Evolutionary conservation across 1,140 invertebrate genomes (phyloP), one percentile per base, ranked within the genome.

Genomic region (Pomacea maculata): DNA sequence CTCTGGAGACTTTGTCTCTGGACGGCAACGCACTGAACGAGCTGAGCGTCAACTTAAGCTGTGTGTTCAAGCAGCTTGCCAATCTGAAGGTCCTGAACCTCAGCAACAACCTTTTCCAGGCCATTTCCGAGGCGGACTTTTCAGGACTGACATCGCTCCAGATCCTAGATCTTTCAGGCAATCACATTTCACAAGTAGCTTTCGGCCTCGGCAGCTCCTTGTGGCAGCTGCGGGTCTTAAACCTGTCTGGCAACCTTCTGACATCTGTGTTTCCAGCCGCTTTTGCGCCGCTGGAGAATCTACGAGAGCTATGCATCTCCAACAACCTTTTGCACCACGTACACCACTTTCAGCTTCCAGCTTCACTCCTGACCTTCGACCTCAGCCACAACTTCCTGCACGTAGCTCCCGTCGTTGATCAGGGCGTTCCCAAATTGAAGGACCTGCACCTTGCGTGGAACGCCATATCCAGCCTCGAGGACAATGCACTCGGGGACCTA

Each of bases 241-340:
- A 78, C 67, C 52, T 78, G 17, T 78, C 77, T 45, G 6, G 17
- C 77, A 78, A 78, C 77, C 8, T 67, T 34, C 45, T 78, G 65
- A 78, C 77, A 12, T 70, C 64, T 1, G 19, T 78, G 21, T 19
- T 21, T 12, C 14, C 65, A 11, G n/a, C 29, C 17, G 64, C 57
- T 8, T 17, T 71, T 34, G 29, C 68, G 11, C 77, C 34, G 7
- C 54, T 78, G n/a, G 17, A 14, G 5, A 54, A 65, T 17, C 67
- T 78, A 1, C 14, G 54, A n/a, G 65, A 70, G 12, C 65, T 78
- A 17, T 64, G 57, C 77, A 19, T 78, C 52, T 70, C 64, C 17
- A 19, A 71, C 45, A 78, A 68, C 61, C 34, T 70, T 3, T 65
- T 78, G 45, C 34, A 70, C 57, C 65, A 70, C 45, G 65, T 78